Evolutionary conservation across 2,888 invertebrate species (phyloP), one percentile per base, ranked within the genome.

Genomic region (Cataglyphis livida): DNA sequence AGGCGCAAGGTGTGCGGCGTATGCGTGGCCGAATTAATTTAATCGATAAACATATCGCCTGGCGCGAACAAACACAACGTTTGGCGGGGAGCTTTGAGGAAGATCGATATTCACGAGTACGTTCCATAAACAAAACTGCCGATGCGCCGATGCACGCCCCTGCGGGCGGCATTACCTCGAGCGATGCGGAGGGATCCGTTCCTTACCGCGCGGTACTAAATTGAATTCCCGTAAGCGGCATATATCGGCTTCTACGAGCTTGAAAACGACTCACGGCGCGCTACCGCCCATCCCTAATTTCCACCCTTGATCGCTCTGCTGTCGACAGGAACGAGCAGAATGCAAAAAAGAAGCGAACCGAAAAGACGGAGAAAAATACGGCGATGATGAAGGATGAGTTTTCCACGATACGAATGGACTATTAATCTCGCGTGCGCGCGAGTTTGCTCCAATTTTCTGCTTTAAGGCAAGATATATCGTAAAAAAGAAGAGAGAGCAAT

Each of bases 331-430:
- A 82, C 83, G 76, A 81, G 85, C 82, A 75, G 62, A 82, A 86
- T 84, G 79, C 51, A 84, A 89, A 84, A 65, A 59, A 83, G 65
- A 83, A 57, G 70, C 51, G 85, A 64, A 62, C 61, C 75, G 81
- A 68, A 64, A 66, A 61, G 57, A 76, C 71, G 66, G 66, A 78
- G 74, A 75, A 68, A 81, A 88, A 82, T 81, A 82, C 15, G 76
- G 70, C 83, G 79, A 84, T 85, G 83, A 87, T 79, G 85, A 84
- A 85, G 83, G 88, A 91, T 86, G 88, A 91, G 87, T 90, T 79
- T 71, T 88, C 75, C 85, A 75, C 76, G 84, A 85, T 87, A 87
- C 87, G 86, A 90, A 91, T 86, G 82, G 84, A 90, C 88, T 90
- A 90, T 90, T 88, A 88, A 90, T 90, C 87, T 86, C 84, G 65